Base-by-base conservation (phyloP, 35 echinoderm and acorn worm species). In the Lytechinus pictus region DNA sequence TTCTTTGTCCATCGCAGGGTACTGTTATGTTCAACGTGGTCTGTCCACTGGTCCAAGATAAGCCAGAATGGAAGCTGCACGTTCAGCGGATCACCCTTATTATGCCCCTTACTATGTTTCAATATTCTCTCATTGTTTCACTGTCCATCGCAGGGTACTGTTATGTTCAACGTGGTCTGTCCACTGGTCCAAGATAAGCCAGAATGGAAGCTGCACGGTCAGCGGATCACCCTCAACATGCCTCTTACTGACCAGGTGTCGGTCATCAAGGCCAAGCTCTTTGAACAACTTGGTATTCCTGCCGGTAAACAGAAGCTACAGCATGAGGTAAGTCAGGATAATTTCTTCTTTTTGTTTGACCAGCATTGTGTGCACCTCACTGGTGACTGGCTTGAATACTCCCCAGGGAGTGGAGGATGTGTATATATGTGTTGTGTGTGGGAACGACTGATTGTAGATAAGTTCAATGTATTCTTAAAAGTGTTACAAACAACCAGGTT, bases 281-380 rank as follows among this genome's bases (percentile, higher is more conserved):
- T 98, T 91, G 98, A 99, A 53, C 96, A 99, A 89, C 91, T 97
- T 7, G 90, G 94, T 53, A 99, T 99, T 95, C 98, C 98, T 5
- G 92, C 97, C 12, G 98, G 98, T 52, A 99, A 99, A 96, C 98
- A 99, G 96, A 99, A 99, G 44, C 94, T 99, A 44, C 98, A 98
- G 56, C 97, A 97, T 52, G 98, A 99, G 95, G 98, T 99, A 86
- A 97, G 88, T 79, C 66, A n/a, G 8, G 66, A 9, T 58, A 7
- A 16, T 16, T 79, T 79, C 66, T 24, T 79, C 21, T 16, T 79
- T 6, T 8, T 57, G 0, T 5, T 57, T 8, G 55, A 44, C 33
- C 33, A 44, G n/a, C n/a, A n/a, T n/a, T n/a, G n/a, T n/a, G n/a
- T n/a, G n/a, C n/a, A n/a, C n/a, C n/a, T n/a, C n/a, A n/a, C n/a